Percentiles rank a stretch among this genome's conserved stretches.
phyloP scores from a whole-genome alignment of 2,113 vertebrate species.

The Cinclus cinclus region DNA sequence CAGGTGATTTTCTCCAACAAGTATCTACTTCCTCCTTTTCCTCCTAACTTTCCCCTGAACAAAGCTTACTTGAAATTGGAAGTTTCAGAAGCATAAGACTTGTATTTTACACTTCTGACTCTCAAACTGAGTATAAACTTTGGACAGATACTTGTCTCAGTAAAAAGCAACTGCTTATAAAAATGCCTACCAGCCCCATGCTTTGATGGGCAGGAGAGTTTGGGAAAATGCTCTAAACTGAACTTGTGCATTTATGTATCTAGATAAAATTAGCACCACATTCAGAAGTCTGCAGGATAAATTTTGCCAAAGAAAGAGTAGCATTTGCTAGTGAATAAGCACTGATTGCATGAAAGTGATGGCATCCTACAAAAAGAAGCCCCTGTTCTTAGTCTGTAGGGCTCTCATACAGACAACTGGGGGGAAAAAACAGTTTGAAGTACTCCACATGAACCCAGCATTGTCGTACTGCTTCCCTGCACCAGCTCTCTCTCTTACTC shows the following conservation, averaged over 20 bases:
- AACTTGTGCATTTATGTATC: background rate
- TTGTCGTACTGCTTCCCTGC: background rate
- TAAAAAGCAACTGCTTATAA: background rate
- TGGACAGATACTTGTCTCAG: background rate
- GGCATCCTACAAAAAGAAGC: background rate
- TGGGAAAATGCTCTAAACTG: background rate
- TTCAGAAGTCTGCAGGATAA: background rate
- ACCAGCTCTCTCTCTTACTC: background rate
- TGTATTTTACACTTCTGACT: background rate
- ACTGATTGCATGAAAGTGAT: background rate
- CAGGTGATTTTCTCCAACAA: background rate
- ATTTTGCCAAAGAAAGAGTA: background rate
- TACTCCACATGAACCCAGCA: fast-evolving
- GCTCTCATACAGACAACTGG: background rate
- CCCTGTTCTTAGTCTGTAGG: background rate
- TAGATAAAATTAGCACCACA: background rate
- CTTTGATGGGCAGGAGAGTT: background rate
- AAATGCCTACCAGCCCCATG: background rate
- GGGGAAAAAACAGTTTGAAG: background rate
- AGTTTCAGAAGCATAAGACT: background rate
- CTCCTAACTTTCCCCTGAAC: background rate
- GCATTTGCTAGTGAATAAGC: background rate
- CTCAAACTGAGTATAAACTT: background rate
- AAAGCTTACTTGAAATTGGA: background rate
- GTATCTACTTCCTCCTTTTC: background rate